Evolutionary conservation across 2,888 invertebrate species (phyloP).

Genomic region (Crematogaster levior): DNA sequence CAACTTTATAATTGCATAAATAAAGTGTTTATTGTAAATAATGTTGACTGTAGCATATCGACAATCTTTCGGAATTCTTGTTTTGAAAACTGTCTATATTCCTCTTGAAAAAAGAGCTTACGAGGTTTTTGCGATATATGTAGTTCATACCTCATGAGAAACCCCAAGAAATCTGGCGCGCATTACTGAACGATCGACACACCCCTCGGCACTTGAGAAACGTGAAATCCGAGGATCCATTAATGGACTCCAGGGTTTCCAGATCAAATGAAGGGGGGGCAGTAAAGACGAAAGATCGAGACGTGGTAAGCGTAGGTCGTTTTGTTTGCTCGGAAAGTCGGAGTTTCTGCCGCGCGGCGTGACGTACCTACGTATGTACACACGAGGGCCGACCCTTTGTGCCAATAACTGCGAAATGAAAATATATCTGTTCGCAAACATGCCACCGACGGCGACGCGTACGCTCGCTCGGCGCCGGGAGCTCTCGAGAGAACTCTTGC

Average conservation of each 20-base stretch:
- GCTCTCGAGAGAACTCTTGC: slow-evolving; percentile 41
- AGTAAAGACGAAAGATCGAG: slow-evolving; percentile 70
- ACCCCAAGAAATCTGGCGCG: slow-evolving; percentile 9
- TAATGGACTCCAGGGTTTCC: slow-evolving; percentile 81
- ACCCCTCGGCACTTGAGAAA: slow-evolving; percentile 62
- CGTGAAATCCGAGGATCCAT: slow-evolving; percentile 84
- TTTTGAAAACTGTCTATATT: not conserved
- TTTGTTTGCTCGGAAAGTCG: slow-evolving; percentile 79
- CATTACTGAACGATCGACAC: slow-evolving; percentile 40
- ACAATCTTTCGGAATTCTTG: not conserved
- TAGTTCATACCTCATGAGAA: slow-evolving; percentile 8
- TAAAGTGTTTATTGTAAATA: not conserved
- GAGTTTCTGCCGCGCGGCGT: slow-evolving; percentile 72
- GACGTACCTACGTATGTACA: slow-evolving; percentile 68
- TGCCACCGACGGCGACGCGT: slow-evolving; percentile 72
- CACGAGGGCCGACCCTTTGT: slow-evolving; percentile 75
- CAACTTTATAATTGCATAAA: not conserved
- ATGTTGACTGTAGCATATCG: not conserved
- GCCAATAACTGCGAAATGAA: slow-evolving; percentile 86
- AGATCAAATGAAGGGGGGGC: slow-evolving; percentile 79
- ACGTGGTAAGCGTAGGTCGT: slow-evolving; percentile 63
- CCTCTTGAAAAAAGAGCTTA: not conserved
- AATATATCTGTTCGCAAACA: slow-evolving; percentile 85
- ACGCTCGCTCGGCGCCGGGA: slow-evolving; percentile 30
- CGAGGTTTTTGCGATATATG: slow-evolving; percentile 2